Evolutionary conservation across 2,797 vertebrate genomes (phyloP), one percentile per base, ranked within the genome.

Genomic region (Bufotes viridis): DNA sequence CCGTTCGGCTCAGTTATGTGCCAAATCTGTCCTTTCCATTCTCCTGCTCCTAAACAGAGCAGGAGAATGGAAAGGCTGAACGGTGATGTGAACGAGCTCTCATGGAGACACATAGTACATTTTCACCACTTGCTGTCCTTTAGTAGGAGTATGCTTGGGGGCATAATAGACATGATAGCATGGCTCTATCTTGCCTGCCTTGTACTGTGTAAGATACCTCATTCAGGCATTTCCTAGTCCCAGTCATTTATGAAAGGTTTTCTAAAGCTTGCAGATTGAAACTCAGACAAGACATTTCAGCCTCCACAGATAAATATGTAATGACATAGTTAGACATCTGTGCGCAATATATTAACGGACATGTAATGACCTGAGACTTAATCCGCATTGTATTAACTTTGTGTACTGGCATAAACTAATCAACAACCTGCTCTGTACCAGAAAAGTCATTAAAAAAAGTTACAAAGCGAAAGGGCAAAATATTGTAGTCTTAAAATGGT

Each of bases 381-480:
- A 84, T 88, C 55, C 34, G 20, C 80, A 84, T 69, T 80, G 51
- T 58, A 84, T 84, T 79, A 84, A 61, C 81, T 34, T 24, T 7
- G 24, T 88, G 53, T 72, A n/a, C 75, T 67, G 63, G 72, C 55
- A 84, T 55, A 72, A 84, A 72, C 87, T 80, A 78, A 80, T 72
- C 34, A 70, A n/a, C 67, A 80, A 74, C 29, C 55, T 55, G 75
- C 26, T 61, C 61, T 60, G 82, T 42, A 70, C 67, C 78, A 58
- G 65, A 87, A 57, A 79, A 85, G 2, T 67, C 49, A 61, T 55
- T 58, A 80, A 29, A 67, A 8, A 9, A n/a, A 34, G 24, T 20
- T 24, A 53, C 42, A 9, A 51, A 26, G 1, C 60, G 24, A 63
- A 49, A 79, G n/a, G 79, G 63, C 10, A 20, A n/a, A 75, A 51